Base-by-base conservation (phyloP, 2,113 vertebrate species). In the Opisthocomus hoazin region DNA sequence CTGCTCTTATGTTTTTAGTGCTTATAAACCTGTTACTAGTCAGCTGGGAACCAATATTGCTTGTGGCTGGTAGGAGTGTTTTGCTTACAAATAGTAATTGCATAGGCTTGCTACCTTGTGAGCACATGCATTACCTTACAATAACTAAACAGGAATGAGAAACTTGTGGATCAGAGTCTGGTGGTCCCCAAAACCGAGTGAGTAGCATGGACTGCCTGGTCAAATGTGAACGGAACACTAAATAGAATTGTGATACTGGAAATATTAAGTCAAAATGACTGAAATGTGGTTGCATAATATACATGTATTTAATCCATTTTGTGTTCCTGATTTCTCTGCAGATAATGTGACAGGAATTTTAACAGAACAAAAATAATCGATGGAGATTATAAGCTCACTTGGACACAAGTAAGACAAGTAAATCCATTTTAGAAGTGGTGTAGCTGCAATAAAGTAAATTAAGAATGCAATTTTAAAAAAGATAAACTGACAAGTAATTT, bases 401-500 rank as follows among this genome's bases (percentile, higher is more conserved):
- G 69, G 75, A 71, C 43, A 43, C 6, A 88, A 89, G 27, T 63
- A 88, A 43, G 46, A 68, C 34, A 77, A 88, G 23, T 50, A 93
- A 94, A 94, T 90, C 16, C 22, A 10, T 75, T 50, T 90, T 84
- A 73, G 48, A 88, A 85, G 17, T 17, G 18, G 6, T 70, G 37
- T 82, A 86, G 50, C 57, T 90, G 41, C 29, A 82, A 73, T 88
- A 84, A 92, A 86, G 26, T 90, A 89, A 96, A 95, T 86, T 83
- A 95, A 84, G 66, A 85, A 32, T 83, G 37, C 70, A 74, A 78
- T 91, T 93, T 92, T 66, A 11, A 89, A 85, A 88, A 88, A 50
- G 78, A 94, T 73, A 46, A 96, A 45, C 43, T 86, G 84, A 88
- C 51, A 90, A 88, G 43, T 82, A 70, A 96, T 95, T 94, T 95